phyloP scores from a whole-genome alignment of 2,888 invertebrate species.

The Fissipunctia ypsillon region DNA sequence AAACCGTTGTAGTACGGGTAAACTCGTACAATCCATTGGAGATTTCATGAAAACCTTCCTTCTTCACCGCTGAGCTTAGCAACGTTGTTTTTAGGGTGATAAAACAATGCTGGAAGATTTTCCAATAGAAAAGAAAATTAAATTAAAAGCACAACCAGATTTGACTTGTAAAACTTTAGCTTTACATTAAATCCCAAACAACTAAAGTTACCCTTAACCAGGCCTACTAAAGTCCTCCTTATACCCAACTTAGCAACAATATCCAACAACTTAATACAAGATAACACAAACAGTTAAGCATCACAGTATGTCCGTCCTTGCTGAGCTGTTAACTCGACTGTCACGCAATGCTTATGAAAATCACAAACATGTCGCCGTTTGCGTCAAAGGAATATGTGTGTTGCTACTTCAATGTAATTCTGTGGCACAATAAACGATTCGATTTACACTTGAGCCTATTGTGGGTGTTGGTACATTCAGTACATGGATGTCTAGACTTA shows the following conservation, averaged over 20 bases:
- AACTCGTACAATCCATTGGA: neutral
- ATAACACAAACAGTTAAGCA: conserved; percentile 36
- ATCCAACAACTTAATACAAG: conserved; percentile 34
- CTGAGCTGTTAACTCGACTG: conserved; percentile 51
- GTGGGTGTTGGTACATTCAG: conserved; percentile 12
- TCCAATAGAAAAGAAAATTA: neutral
- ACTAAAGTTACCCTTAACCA: neutral
- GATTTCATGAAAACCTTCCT: neutral
- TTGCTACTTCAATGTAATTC: conserved; percentile 38
- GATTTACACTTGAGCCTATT: conserved; percentile 45
- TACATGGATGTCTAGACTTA: conserved; percentile 32
- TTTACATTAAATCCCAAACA: neutral
- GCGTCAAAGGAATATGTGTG: conserved; percentile 56
- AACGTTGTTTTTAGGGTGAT: neutral
- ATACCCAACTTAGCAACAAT: conserved; percentile 36
- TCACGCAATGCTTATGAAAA: conserved; percentile 65
- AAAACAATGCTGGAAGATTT: neutral
- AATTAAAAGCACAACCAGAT: neutral
- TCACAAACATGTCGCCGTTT: conserved; percentile 62
- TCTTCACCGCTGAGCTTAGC: neutral
- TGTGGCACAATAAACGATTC: conserved; percentile 49
- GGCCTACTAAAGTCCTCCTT: neutral
- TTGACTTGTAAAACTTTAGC: too few species aligned
- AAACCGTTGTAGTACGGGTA: neutral
- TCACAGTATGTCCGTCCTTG: conserved; percentile 54